A percentile compares a stretch with the other conserved stretches of the same genome.
Conservation (phyloP, 2,888 invertebrate genomes). For the Cylloceria caligata region DNA sequence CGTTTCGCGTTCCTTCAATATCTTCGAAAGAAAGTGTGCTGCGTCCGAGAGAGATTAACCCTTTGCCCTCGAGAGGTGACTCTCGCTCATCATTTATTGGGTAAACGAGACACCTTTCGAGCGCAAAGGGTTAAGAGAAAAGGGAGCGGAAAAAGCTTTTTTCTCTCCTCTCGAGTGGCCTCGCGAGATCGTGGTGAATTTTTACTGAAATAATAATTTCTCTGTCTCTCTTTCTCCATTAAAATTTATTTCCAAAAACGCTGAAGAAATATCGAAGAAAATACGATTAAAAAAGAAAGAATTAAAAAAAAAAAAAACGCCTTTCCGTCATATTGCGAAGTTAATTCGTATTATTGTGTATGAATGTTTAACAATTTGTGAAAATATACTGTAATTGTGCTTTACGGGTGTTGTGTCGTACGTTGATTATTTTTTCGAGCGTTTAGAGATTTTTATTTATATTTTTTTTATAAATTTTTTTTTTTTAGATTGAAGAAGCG, state of each 20-base stretch:
- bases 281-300: conserved; percentile 33
- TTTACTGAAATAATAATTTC: conserved; percentile 57
- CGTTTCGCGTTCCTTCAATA: conserved; percentile 52
- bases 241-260: conserved; percentile 38
- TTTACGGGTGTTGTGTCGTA: conserved; percentile 78
- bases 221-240: conserved; percentile 44
- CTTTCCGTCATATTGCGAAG: conserved; percentile 70
- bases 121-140: no score
- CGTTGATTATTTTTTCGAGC: conserved; percentile 44
- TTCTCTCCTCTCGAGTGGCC: conserved; percentile 11
- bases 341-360: conserved; percentile 81
- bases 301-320: conserved; percentile 48
- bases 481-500: not conserved
- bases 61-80: no score
- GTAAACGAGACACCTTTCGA: no score
- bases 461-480: not conserved
- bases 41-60: conserved; percentile 19
- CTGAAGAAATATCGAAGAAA: conserved; percentile 47
- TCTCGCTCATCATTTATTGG: no score
- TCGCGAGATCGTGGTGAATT: conserved; percentile 48
- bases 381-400: conserved; percentile 86
- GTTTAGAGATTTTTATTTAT: conserved; percentile 21
- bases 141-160: not conserved
- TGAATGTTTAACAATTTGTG: conserved; percentile 85
- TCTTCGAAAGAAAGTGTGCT: conserved; percentile 49